Conservation (phyloP, 2,888 invertebrate genomes). For the Hypomecis punctinalis region DNA sequence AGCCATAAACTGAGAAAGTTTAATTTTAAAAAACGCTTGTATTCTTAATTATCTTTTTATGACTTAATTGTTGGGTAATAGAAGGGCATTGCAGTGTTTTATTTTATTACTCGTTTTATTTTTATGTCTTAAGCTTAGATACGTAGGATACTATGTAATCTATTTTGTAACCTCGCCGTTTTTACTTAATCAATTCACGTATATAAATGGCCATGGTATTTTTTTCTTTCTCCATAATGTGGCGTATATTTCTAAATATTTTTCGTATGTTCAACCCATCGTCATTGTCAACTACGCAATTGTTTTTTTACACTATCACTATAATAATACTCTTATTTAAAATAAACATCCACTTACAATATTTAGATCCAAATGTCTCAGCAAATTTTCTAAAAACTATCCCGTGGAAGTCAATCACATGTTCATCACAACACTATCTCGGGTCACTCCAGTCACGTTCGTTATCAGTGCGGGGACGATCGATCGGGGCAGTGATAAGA, state of each 20-base stretch:
- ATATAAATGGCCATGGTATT: not conserved
- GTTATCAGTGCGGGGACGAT: constrained; percentile 60
- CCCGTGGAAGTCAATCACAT: constrained; percentile 53
- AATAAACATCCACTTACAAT: constrained; percentile 20
- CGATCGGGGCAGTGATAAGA: constrained; percentile 78
- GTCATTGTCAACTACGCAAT: not conserved
- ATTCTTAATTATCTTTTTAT: constrained; percentile 24
- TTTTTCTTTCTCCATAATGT: not conserved
- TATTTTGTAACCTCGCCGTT: not conserved
- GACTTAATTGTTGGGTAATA: constrained; percentile 26
- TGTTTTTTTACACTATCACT: not conserved
- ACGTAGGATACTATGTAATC: not conserved
- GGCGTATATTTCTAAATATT: too few relatives aligned
- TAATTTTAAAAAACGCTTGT: constrained; percentile 29
- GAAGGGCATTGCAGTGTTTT: not conserved
- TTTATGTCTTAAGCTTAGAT: not conserved
- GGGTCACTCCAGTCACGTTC: constrained; percentile 63
- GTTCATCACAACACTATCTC: constrained; percentile 63
- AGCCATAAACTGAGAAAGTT: constrained; percentile 37
- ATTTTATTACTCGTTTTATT: constrained; percentile 2
- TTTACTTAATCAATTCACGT: not conserved
- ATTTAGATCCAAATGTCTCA: constrained; percentile 15
- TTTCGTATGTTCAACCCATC: too few relatives aligned
- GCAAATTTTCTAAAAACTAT: constrained; percentile 31
- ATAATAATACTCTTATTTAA: not conserved